Evolutionary conservation across 2,797 vertebrate species (phyloP), one percentile per base, ranked within the genome.

Genomic region (Octomys mimax): DNA sequence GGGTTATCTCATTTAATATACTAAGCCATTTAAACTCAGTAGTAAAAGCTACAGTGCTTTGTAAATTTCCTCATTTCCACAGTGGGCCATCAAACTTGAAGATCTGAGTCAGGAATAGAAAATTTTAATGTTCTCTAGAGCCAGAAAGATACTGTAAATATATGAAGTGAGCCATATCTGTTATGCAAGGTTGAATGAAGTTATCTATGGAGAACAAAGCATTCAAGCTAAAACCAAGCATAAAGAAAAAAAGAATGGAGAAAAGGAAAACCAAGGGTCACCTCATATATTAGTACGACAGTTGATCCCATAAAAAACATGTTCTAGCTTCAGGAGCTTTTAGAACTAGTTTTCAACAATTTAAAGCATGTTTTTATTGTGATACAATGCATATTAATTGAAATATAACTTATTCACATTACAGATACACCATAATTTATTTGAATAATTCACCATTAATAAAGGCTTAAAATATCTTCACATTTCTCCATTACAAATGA

Each of bases 311-410:
- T 64, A 8, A 68, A 89, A 94, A 92, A 68, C 54, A 13, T n/a
- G 61, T 95, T 87, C 24, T 57, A 64, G 71, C 12, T 46, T 82
- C 31, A 79, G 68, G 31, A 86, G 18, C 88, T 82, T 19, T 31
- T n/a, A 75, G 46, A 91, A 49, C 77, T 83, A 8, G 81, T 93
- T 92, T 75, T 87, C 54, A 59, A 66, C 24, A 93, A 64, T 77
- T 91, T 39, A 12, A 75, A 79, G 75, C 61, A 19, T n/a, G 26
- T 90, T 80, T 36, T 89, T 49, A n/a, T 46, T 59, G 49, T 78
- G 36, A 36, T 19, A 70, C 2, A 61, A 33, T 59, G 14, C 10
- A 39, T 16, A 49, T 61, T 70, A 28, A 42, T 49, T 87, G 26
- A 59, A 71, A 71, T n/a, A 24, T 16, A 89, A 73, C 36, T 49